Evolutionary conservation across 2,113 vertebrate genomes (phyloP), one percentile per base, ranked within the genome.

Genomic region (Scomber japonicus): DNA sequence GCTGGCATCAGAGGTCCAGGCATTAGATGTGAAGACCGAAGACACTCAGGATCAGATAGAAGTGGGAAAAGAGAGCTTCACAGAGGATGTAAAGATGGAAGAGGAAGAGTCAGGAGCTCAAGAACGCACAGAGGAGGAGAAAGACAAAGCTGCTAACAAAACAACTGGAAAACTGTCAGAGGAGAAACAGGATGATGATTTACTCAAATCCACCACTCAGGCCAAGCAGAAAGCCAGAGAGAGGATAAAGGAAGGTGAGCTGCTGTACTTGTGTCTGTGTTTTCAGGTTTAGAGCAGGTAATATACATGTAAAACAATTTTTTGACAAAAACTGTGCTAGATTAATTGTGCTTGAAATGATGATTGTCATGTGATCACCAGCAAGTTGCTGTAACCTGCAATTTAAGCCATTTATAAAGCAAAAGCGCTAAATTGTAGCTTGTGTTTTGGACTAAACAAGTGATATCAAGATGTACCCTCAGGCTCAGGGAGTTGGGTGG

Each of bases 221-320:
- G 96, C 90, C 81, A 97, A 94, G 74, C 93, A 95, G 76, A 98
- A 94, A 86, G 76, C 95, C 75, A 81, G 63, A 45, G 97, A 98
- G 82, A 95, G 91, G 60, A 86, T 94, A 40, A 98, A 97, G 92
- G 97, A 98, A 96, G 98, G 98, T 99, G 93, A 84, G 90, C 31
- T 48, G 71, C 14, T 51, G 16, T 17, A 35, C 0, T 65, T 6
- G 2, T 46, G 11, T 17, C 3, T 68, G 16, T 31, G 12, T 17
- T 27, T 24, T 59, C 44, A 35, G 31, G 31, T 35, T 35, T 35
- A 35, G 31, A 35, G 5, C 31, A 35, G 31, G 7, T 35, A 40
- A 40, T 40, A 40, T 40, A 9, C 35, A 40, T 40, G 35, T 9
- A 40, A 40, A 40, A 40, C 7, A 10, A 40, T 8, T 9, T 40